Percentiles rank a stretch among this genome's conserved stretches.
Conservation (phyloP, 2,888 invertebrate species). For the Teleiodes luculella region DNA sequence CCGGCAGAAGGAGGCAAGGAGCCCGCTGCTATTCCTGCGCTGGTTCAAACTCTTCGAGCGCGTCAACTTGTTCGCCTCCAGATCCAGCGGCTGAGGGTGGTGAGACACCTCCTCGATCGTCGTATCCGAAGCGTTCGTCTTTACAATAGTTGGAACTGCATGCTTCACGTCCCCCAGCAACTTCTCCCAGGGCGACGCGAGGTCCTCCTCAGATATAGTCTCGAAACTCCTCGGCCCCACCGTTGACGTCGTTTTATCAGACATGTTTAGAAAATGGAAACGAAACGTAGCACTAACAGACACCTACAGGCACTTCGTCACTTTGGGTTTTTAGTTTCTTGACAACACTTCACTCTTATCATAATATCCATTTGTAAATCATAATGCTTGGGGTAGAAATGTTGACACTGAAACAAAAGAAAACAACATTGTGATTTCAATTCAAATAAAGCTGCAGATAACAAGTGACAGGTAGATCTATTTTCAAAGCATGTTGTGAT, state of each 20-base stretch:
- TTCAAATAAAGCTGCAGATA: background rate
- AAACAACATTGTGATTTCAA: slow-evolving; percentile 20
- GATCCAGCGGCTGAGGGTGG: slow-evolving; percentile 49
- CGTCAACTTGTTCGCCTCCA: slow-evolving; percentile 64
- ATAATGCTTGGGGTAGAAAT: slow-evolving; percentile 78
- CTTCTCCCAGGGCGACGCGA: slow-evolving; percentile 72
- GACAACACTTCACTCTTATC: slow-evolving; percentile 78
- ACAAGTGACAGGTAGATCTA: too few species aligned
- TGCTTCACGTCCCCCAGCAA: slow-evolving; percentile 66
- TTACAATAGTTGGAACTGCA: slow-evolving; percentile 69
- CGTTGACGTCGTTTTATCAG: slow-evolving; percentile 72
- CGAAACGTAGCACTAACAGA: slow-evolving; percentile 72
- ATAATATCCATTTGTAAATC: slow-evolving; percentile 80
- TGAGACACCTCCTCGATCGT: slow-evolving; percentile 61
- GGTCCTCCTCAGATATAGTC: slow-evolving; percentile 73
- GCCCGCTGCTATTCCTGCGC: slow-evolving; percentile 71
- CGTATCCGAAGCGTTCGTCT: slow-evolving; percentile 66
- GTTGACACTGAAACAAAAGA: slow-evolving; percentile 76
- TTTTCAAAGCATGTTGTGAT: background rate
- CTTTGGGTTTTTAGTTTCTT: slow-evolving; percentile 79
- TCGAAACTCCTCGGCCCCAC: slow-evolving; percentile 73
- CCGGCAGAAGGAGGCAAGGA: slow-evolving; percentile 75
- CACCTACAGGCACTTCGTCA: slow-evolving; percentile 75
- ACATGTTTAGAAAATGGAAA: slow-evolving; percentile 50
- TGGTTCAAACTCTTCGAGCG: slow-evolving; percentile 72